Conservation (phyloP, 2,113 vertebrate genomes). For the Gallinago undulata region DNA sequence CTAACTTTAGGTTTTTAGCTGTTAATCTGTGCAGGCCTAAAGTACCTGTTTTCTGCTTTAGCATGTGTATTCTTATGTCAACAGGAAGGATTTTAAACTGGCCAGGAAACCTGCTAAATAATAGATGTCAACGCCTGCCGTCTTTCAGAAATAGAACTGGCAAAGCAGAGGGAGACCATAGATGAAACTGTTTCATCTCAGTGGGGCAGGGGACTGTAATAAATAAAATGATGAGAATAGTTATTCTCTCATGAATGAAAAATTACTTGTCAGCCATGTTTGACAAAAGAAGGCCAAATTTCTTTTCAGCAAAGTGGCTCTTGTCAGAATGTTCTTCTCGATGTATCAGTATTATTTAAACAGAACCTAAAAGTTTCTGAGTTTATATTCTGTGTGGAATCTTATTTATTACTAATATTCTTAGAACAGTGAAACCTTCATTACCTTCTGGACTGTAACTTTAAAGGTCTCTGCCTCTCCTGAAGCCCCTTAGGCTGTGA, state of each 20-base stretch:
- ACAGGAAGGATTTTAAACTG: conserved; percentile 57
- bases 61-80: background rate
- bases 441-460: background rate
- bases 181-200: conserved; percentile 57
- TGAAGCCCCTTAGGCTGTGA: background rate
- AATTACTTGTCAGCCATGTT: conserved; percentile 11
- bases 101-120: conserved; percentile 51
- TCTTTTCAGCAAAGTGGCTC: conserved; percentile 7
- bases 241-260: conserved; percentile 39
- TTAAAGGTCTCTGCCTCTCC: background rate
- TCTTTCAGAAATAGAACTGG: conserved; percentile 21
- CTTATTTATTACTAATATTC: background rate
- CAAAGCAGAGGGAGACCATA: conserved; percentile 32
- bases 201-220: conserved; percentile 45
- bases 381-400: background rate
- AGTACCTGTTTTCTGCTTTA: background rate
- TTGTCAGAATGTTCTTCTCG: conserved; percentile 9
- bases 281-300: conserved; percentile 39
- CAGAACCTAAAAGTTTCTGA: background rate
- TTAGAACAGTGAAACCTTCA: background rate
- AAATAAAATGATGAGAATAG: conserved; percentile 36
- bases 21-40: background rate
- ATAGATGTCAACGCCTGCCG: conserved; percentile 48
- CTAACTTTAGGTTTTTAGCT: background rate
- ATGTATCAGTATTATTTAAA: background rate